Evolutionary conservation across 2,888 invertebrate species (phyloP).

Genomic region (Amblyjoppa fuscipennis): DNA sequence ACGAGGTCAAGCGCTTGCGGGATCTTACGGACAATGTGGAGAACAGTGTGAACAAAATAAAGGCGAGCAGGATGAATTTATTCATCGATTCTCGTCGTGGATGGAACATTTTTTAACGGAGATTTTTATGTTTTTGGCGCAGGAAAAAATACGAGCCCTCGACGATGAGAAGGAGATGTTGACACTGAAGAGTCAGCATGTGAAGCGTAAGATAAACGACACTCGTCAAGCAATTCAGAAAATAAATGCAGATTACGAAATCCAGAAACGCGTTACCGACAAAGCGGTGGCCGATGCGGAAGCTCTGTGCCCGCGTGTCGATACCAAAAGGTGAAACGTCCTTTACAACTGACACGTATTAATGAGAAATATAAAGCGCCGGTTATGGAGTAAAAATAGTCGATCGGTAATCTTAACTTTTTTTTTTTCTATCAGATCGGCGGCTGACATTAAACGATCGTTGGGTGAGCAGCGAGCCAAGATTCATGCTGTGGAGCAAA

Average conservation of each 20-base stretch:
- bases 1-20: slow-evolving; percentile 77
- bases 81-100: slow-evolving; percentile 8
- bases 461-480: slow-evolving; percentile 70
- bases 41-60: slow-evolving; percentile 73
- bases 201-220: slow-evolving; percentile 67
- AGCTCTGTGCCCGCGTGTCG: slow-evolving; percentile 85
- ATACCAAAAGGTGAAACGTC: slow-evolving; percentile 85
- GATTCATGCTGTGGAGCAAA: slow-evolving; percentile 76
- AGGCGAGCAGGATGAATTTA: slow-evolving; percentile 67
- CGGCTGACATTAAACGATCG: slow-evolving; percentile 71
- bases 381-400: neutral
- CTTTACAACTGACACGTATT: neutral
- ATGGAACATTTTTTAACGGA: slow-evolving; percentile 6
- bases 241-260: slow-evolving; percentile 80
- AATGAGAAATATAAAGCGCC: neutral
- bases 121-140: slow-evolving; percentile 33
- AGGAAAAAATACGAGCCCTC: slow-evolving; percentile 85
- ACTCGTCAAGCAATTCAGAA: slow-evolving; percentile 74
- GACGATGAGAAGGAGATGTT: slow-evolving; percentile 82
- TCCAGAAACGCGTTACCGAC: slow-evolving; percentile 82
- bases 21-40: slow-evolving; percentile 73
- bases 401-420: neutral
- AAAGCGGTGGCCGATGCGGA: slow-evolving; percentile 85
- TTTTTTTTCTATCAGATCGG: slow-evolving; percentile 70
- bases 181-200: slow-evolving; percentile 66